These are phyloP conservation scores for Macquaria ambigua DNA, from an alignment of 2,113 vertebrate species.

Conservation along the genomic window DNA sequence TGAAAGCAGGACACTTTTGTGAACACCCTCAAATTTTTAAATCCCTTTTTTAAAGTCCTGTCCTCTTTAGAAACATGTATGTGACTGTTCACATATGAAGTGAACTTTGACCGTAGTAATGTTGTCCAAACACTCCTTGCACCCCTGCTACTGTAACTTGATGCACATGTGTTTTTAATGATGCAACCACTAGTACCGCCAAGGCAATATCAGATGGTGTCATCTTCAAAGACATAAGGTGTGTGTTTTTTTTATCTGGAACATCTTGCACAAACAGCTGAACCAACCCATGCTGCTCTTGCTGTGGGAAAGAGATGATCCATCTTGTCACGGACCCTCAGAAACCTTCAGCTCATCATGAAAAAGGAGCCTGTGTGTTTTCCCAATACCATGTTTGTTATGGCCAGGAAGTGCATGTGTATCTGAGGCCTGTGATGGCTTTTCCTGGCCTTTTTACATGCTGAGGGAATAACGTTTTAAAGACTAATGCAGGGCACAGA, in stretches of 20 bases:
- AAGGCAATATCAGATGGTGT: conserved; percentile 72
- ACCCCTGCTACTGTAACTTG: conserved; percentile 66
- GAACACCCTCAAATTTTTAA: neutral
- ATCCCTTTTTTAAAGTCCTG: neutral
- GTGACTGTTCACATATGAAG: neutral
- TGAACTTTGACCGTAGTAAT: conserved; percentile 49
- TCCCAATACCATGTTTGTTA: conserved; percentile 55
- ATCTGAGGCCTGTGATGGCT: conserved; percentile 63
- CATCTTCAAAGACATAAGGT: conserved; percentile 80
- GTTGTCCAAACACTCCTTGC: conserved; percentile 60
- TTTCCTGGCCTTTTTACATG: conserved; percentile 63
- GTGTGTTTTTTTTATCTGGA: conserved; percentile 67
- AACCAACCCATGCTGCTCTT: conserved; percentile 67
- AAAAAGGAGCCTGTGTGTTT: conserved; percentile 54
- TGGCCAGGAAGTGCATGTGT: conserved; percentile 39
- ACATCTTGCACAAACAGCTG: conserved; percentile 79
- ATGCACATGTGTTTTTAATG: conserved; percentile 79
- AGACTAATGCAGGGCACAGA: conserved; percentile 66
- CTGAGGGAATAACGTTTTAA: conserved; percentile 49
- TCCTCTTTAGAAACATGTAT: neutral
- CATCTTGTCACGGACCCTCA: conserved; percentile 49
- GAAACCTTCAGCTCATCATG: conserved; percentile 38
- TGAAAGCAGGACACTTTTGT: neutral
- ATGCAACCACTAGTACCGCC: conserved; percentile 54
- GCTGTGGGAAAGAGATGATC: conserved; percentile 71